Evolutionary conservation across 2,888 invertebrate genomes (phyloP).

Genomic region (Bibio marci): DNA sequence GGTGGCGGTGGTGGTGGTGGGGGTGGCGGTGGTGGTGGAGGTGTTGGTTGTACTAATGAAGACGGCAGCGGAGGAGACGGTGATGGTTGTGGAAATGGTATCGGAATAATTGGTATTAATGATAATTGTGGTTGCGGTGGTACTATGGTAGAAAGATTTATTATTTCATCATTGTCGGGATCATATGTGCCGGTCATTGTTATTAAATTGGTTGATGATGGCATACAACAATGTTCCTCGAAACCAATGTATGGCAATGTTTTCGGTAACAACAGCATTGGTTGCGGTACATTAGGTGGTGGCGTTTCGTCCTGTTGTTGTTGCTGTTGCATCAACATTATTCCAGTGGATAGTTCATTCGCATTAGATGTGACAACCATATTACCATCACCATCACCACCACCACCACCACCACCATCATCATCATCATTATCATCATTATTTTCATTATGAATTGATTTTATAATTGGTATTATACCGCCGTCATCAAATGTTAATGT

Average conservation of each 20-base stretch:
- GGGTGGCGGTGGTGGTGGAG: not conserved
- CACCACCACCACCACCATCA: not conserved
- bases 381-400: not conserved
- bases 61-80: not conserved
- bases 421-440: slow-evolving; percentile 1
- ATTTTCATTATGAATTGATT: slow-evolving; percentile 9
- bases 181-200: too few species aligned
- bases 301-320: slow-evolving; percentile 12
- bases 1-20: too few species aligned
- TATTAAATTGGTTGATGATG: not conserved
- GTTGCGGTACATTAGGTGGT: slow-evolving; percentile 25
- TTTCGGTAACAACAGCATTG: slow-evolving; percentile 27
- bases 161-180: too few species aligned
- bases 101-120: too few species aligned
- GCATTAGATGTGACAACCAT: too few species aligned
- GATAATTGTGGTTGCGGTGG: too few species aligned
- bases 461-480: slow-evolving; percentile 16
- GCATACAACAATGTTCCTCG: not conserved
- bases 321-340: too few species aligned
- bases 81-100: not conserved
- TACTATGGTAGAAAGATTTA: too few species aligned
- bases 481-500: slow-evolving; percentile 23
- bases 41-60: too few species aligned
- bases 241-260: slow-evolving; percentile 21
- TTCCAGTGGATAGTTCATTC: too few species aligned